Base-by-base conservation (phyloP, 1,140 invertebrate genomes). In the Notospermus geniculatus region DNA sequence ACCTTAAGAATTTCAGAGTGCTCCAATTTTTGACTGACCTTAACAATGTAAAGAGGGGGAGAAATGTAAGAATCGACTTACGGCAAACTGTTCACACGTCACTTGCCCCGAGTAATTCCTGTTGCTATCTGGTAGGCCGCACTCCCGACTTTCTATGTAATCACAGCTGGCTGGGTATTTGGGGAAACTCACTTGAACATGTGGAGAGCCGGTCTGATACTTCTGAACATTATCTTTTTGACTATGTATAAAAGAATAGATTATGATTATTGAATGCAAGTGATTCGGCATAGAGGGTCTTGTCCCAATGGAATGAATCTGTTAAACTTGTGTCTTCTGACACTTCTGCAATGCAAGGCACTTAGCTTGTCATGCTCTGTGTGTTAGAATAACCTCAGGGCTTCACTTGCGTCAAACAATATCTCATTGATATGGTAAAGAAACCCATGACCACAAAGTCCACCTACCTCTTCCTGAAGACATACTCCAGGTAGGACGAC, bases 401-500 rank as follows among this genome's bases (percentile, higher is more conserved):
- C n/a, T n/a, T n/a, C n/a, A n/a, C n/a, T n/a, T n/a, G n/a, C n/a
- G n/a, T n/a, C n/a, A n/a, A n/a, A n/a, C n/a, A n/a, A n/a, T n/a
- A n/a, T n/a, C n/a, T n/a, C n/a, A n/a, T n/a, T n/a, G n/a, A n/a
- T n/a, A n/a, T n/a, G n/a, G 1, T 39, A 22, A 11, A 56, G 32
- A 55, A 43, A 36, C 25, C 13, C 30, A 54, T 25, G n/a, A 28
- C 1, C 23, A 27, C 5, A n/a, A n/a, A 4, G 36, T 36, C 36
- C 28, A 68, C 71, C 73, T 73, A 85, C 84, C 80, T 74, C 72
- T 79, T 80, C 60, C 78, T 77, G 68, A 83, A 85, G 4, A 84
- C 68, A 71, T 83, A 85, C 67, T 84, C 82, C 39, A 85, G 69
- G 68, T 80, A 85, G 1, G 83, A 82, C 17, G 80, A 80, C 25